phyloP scores from a whole-genome alignment of 2,113 vertebrate species.

The Cyprinodon variegatus region DNA sequence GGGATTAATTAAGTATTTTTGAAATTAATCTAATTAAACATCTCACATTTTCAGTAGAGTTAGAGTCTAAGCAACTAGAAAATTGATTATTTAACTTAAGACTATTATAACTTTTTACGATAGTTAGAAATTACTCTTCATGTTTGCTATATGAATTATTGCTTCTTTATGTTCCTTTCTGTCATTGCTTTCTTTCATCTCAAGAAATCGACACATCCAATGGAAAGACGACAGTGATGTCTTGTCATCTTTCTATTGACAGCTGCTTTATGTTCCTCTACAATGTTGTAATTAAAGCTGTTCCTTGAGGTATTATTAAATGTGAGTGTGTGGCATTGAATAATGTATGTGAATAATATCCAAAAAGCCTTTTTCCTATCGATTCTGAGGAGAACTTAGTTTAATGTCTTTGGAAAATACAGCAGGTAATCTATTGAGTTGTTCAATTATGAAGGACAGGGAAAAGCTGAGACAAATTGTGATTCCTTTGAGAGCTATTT shows the following conservation, averaged over 20 bases:
- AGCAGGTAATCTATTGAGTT: conserved; percentile 80
- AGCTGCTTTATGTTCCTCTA: conserved; percentile 41
- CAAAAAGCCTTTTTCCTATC: conserved; percentile 69
- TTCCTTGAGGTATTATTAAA: conserved; percentile 72
- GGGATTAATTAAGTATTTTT: no score
- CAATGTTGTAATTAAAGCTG: conserved; percentile 61
- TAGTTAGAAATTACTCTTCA: neutral
- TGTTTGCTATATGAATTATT: conserved; percentile 12
- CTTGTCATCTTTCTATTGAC: conserved; percentile 28
- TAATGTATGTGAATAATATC: conserved; percentile 55
- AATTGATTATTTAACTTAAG: neutral
- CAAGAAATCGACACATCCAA: conserved; percentile 25
- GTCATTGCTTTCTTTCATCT: conserved; percentile 5
- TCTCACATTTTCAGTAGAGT: neutral
- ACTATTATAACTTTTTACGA: neutral
- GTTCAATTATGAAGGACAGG: conserved; percentile 76
- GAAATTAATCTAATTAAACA: neutral
- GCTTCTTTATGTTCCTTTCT: neutral
- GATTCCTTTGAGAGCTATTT: conserved; percentile 59
- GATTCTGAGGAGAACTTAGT: conserved; percentile 73
- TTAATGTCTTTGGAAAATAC: conserved; percentile 79
- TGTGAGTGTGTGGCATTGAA: conserved; percentile 76
- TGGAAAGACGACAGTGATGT: conserved; percentile 7
- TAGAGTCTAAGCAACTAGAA: neutral
- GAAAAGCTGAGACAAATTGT: conserved; percentile 64